Percentiles rank a stretch among this genome's conserved stretches.
Evolutionary conservation across 2,888 invertebrate species (phyloP).

Genomic region (Glomeris marginata): DNA sequence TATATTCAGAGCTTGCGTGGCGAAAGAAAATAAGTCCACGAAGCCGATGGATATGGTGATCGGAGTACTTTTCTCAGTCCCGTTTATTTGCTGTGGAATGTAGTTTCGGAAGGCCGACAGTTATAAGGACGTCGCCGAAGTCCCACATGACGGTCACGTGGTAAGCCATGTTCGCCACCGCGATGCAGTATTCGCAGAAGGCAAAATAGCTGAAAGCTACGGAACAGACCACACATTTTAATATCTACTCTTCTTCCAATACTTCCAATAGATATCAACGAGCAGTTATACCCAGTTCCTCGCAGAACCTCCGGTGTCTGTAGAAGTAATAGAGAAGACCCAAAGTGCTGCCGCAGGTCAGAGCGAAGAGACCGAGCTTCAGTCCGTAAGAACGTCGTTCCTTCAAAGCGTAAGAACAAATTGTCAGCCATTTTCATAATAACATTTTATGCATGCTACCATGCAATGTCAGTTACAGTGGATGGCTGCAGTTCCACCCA

Average conservation of each 20-base stretch:
- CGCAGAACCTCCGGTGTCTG: slow-evolving; percentile 73
- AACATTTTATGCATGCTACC: neutral
- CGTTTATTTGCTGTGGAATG: too few relatives aligned
- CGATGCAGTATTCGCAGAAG: slow-evolving; percentile 79
- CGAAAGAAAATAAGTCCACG: too few relatives aligned
- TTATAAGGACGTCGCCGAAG: slow-evolving; percentile 64
- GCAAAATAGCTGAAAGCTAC: slow-evolving; percentile 92
- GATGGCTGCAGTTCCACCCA: too few relatives aligned
- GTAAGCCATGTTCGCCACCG: slow-evolving; percentile 82
- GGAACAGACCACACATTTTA: slow-evolving; percentile 29
- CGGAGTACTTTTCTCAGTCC: too few relatives aligned
- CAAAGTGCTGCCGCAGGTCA: slow-evolving; percentile 60
- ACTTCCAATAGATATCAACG: too few relatives aligned
- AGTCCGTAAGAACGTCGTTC: slow-evolving; percentile 32
- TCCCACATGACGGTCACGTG: slow-evolving; percentile 75
- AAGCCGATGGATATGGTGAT: too few relatives aligned
- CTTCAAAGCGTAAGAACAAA: too few relatives aligned
- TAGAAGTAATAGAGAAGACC: slow-evolving; percentile 77
- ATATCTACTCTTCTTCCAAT: too few relatives aligned
- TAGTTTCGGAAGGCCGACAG: slow-evolving; percentile 26
- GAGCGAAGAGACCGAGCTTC: slow-evolving; percentile 59
- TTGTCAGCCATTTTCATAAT: too few relatives aligned
- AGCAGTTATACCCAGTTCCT: slow-evolving; percentile 82
- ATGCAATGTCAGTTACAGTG: too few relatives aligned
- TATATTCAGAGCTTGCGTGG: too few relatives aligned